Evolutionary conservation across 2,888 invertebrate genomes (phyloP), one percentile per base, ranked within the genome.

Genomic region (Deilephila porcellus): DNA sequence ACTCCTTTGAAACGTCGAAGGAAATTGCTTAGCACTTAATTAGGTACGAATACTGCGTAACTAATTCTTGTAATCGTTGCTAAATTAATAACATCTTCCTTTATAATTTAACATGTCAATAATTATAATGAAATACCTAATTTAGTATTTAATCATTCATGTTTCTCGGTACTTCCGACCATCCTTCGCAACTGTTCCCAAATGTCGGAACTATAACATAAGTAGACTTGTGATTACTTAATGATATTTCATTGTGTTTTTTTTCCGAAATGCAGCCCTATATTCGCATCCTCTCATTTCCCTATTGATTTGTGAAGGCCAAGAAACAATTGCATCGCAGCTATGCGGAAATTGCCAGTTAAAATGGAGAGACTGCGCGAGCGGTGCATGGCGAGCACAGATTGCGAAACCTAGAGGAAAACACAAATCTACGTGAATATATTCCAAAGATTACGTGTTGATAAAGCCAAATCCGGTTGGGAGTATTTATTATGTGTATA

Each of bases 1-100:
- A 60, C 76, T 81, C 83, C 83, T 81, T 85, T 85, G 81, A 83
- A 79, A 82, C 75, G 78, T 76, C 59, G 63, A 75, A 81, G 80
- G 77, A 82, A 82, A 83, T 82, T 81, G 76, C 74, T 76, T 70
- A 76, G 67, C 74, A 71, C 77, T 78, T 80, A 78, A 79, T 79
- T 78, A 76, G 37, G 19, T 64, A 37, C 60, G 74, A 75, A 77
- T 78, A 71, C 76, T 80, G 78, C 79, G 78, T 71, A 53, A 72
- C 77, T 75, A 77, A 74, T 75, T 79, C 72, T 45, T 76, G 79
- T 64, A 37, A 64, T n/a, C 79, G 80, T 77, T 74, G 72, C 70
- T 73, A 79, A 79, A 78, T 81, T 75, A 74, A 70, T 71, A 79
- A 72, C 70, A 59, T 59, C 71, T 72, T 72, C 53, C 72, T 72